phyloP scores from a whole-genome alignment of 2,113 vertebrate species.

The Cyanistes caeruleus region DNA sequence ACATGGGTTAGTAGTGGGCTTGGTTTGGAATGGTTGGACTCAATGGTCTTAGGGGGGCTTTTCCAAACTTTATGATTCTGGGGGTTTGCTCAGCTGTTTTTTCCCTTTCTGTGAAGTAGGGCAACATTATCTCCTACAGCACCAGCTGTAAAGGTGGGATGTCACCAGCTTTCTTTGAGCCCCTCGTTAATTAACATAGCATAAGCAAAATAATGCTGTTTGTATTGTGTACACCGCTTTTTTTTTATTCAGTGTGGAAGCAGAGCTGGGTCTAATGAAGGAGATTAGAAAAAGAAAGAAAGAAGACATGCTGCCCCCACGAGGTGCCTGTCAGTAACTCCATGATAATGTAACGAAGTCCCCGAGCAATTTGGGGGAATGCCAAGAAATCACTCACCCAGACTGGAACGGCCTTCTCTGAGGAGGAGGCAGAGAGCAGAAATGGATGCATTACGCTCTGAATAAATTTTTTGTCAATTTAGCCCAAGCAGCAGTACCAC shows the following conservation, averaged over 20 bases:
- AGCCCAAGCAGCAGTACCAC: not conserved
- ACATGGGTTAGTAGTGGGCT: not conserved
- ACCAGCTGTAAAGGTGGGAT: not conserved
- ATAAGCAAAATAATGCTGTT: not conserved
- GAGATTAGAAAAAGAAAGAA: not conserved
- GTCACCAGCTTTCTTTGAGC: not conserved
- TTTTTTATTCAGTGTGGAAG: not conserved
- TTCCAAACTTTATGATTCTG: not conserved
- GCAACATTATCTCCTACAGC: not conserved
- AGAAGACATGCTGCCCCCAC: slow-evolving; percentile 12
- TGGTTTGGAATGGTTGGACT: not conserved
- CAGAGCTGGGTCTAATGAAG: not conserved
- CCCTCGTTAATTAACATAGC: rapidly evolving
- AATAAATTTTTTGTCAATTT: not conserved
- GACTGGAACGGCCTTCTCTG: rapidly evolving
- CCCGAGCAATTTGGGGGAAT: not conserved
- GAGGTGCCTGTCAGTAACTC: not conserved
- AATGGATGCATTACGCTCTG: not conserved
- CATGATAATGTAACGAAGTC: not conserved
- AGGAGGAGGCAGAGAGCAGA: not conserved
- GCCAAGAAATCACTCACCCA: not conserved
- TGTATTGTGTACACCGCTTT: rapidly evolving
- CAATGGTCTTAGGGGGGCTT: not conserved
- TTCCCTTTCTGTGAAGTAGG: not conserved
- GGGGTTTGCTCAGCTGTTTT: not conserved